Evolutionary conservation across 1,140 invertebrate species (phyloP), one percentile per base, ranked within the genome.

Genomic region (Micrasema longulum): DNA sequence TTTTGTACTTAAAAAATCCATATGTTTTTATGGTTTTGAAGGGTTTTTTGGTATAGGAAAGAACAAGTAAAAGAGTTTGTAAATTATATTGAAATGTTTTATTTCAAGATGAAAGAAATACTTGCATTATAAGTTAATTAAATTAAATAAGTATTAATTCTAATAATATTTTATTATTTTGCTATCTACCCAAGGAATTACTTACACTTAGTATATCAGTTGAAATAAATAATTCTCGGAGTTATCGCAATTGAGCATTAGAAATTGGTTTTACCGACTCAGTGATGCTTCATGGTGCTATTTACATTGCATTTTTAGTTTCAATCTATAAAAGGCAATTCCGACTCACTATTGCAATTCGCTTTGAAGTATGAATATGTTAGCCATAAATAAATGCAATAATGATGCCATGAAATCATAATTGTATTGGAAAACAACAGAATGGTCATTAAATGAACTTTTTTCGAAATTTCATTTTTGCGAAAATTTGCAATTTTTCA

Each of bases 141-240:
- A 70, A 75, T 75, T 72, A 75, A 75, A 75, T 75, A 75, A 65
- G 50, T 65, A 71, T 72, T 75, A 75, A 68, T 60, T 72, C 70
- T 75, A 75, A 62, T 64, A 67, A 67, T 72, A 70, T 72, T 75
- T 66, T 55, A 72, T 75, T 75, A 75, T 75, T 75, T 75, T 72
- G 74, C 74, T 75, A 75, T 75, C 74, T 75, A 75, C 66, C 68
- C 53, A 75, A 75, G 48, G 68, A 57, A 60, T 72, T 72, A 75
- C 72, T 66, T 75, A 72, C 70, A 75, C 36, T 71, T 57, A 68
- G 36, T 55, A 68, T 48, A 69, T 62, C 53, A 48, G 52, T 68
- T 57, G 50, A 35, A 50, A 66, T 52, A 60, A 60, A 60, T 60
- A 43, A 60, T 60, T 60, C 35, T 38, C 55, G 41, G 36, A 38